phyloP scores from a whole-genome alignment of 2,113 vertebrate genomes.

The Antigone vipio region DNA sequence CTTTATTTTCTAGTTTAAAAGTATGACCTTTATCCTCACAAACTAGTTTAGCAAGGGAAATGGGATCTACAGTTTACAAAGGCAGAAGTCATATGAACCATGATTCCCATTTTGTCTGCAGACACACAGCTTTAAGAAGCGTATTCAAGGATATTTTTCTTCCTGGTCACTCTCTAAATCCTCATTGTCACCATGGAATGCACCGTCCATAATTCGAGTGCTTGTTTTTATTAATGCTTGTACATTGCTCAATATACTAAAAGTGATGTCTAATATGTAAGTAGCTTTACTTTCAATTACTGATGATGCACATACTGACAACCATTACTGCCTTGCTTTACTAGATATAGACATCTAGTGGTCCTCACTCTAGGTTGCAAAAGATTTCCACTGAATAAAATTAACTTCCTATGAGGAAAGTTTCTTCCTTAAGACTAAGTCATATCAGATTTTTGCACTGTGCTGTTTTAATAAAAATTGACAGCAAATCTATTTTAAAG shows the following conservation, averaged over 20 bases:
- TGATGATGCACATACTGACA: background rate
- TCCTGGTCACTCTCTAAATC: background rate
- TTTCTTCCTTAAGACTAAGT: background rate
- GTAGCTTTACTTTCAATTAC: background rate
- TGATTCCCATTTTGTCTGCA: background rate
- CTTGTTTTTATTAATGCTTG: background rate
- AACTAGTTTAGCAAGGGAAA: background rate
- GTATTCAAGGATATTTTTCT: background rate
- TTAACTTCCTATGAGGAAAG: background rate
- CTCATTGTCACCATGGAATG: background rate
- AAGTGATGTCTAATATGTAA: background rate
- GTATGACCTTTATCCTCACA: background rate
- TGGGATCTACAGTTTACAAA: background rate
- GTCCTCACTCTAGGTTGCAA: background rate
- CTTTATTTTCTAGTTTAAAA: background rate
- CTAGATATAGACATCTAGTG: background rate
- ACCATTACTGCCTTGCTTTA: background rate
- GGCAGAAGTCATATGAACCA: accelerated
- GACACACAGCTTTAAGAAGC: background rate
- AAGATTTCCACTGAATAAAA: background rate
- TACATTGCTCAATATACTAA: background rate
- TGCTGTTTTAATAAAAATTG: background rate
- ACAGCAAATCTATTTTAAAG: background rate
- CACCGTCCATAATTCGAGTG: background rate
- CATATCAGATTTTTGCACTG: background rate